These are phyloP conservation scores for Synchiropus splendidus DNA, from an alignment of 2,113 vertebrate species.

Conservation along the genomic window DNA sequence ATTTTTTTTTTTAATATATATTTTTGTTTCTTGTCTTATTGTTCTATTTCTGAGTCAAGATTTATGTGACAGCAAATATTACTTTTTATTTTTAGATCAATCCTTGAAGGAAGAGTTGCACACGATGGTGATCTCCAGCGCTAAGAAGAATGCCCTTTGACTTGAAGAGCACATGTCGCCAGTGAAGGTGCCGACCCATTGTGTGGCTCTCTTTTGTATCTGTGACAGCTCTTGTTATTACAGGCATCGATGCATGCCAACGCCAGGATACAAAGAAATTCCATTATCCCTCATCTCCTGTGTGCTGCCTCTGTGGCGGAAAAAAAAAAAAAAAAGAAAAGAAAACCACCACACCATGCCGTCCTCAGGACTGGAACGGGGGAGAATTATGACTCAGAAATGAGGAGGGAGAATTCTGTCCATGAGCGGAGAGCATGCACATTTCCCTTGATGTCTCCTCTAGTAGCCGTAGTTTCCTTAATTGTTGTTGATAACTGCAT, in stretches of 20 bases:
- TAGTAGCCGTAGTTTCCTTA: too few species aligned
- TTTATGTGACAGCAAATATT: too few species aligned
- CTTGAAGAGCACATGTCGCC: slow-evolving; percentile 34
- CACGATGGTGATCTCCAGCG: slow-evolving; percentile 37
- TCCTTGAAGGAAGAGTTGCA: slow-evolving; percentile 1
- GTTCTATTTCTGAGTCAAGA: too few species aligned
- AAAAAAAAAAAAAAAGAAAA: slow-evolving; percentile 15
- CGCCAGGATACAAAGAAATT: slow-evolving; percentile 34
- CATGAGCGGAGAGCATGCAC: slow-evolving; percentile 31
- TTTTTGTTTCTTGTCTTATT: too few species aligned
- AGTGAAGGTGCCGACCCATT: slow-evolving; percentile 40
- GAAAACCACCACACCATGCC: slow-evolving; percentile 32
- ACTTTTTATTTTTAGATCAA: too few species aligned
- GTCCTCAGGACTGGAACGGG: slow-evolving; percentile 36
- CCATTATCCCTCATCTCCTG: slow-evolving; percentile 40
- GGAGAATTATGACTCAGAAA: slow-evolving; percentile 49
- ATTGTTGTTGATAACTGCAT: too few species aligned
- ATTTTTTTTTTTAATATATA: too few species aligned
- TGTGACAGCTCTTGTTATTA: slow-evolving; percentile 6
- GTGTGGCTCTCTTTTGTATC: slow-evolving; percentile 6
- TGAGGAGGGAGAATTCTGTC: slow-evolving; percentile 37
- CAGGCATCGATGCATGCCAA: slow-evolving; percentile 23
- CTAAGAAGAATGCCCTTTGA: slow-evolving; percentile 27
- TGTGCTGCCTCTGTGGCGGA: slow-evolving; percentile 16
- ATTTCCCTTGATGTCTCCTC: slow-evolving; percentile 3